Conservation (phyloP, 1,140 invertebrate genomes). For the Macrobrachium nipponense region DNA sequence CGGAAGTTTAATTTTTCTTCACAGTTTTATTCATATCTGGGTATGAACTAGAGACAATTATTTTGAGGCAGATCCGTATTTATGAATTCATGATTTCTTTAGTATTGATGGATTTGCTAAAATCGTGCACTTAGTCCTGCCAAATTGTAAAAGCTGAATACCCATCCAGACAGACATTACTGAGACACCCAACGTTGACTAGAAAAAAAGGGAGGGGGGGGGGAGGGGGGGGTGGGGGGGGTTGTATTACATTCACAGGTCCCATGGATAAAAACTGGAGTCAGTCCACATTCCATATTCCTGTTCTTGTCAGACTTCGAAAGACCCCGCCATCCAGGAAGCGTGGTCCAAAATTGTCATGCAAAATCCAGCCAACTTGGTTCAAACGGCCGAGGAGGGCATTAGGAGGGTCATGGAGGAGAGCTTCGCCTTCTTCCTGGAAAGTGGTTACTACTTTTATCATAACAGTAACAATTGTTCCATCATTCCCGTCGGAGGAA, state of each 20-base stretch:
- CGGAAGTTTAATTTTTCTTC: too few species aligned
- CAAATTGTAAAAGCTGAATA: too few species aligned
- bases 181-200: not conserved
- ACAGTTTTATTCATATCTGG: too few species aligned
- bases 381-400: conserved; percentile 8
- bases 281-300: not conserved
- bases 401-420: conserved; percentile 1
- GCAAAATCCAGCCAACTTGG: conserved; percentile 5
- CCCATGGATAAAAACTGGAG: too few species aligned
- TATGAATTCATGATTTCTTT: too few species aligned
- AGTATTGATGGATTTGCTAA: too few species aligned
- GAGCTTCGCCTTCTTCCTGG: conserved; percentile 17
- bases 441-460: conserved; percentile 4
- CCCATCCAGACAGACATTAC: too few species aligned
- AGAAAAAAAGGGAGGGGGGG: too few species aligned
- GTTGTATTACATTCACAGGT: not conserved
- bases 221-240: too few species aligned
- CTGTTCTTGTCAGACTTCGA: conserved; percentile 16
- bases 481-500: not conserved
- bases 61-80: too few species aligned
- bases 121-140: too few species aligned
- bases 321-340: conserved; percentile 24
- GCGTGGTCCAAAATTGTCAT: conserved; percentile 26
- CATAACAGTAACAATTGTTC: not conserved
- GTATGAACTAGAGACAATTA: too few species aligned